Conservation (phyloP, 2,797 vertebrate species). For the Oreonectes daqikongensis region DNA sequence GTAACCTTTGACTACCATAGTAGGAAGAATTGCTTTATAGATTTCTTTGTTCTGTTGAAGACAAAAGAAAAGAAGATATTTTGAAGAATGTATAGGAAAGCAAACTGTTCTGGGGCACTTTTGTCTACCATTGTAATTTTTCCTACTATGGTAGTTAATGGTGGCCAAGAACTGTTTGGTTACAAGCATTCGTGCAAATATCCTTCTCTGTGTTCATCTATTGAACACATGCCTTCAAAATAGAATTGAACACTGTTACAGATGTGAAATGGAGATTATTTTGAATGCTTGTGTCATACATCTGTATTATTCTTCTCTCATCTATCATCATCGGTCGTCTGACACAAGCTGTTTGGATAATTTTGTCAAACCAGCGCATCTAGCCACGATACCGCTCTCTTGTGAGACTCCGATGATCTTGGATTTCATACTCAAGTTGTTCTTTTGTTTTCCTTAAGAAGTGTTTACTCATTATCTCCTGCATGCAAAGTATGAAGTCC, state of each 20-base stretch:
- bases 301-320: constrained; percentile 40
- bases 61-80: too few species aligned
- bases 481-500: constrained; percentile 53
- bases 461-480: constrained; percentile 55
- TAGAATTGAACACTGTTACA: constrained; percentile 28
- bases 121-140: too few species aligned
- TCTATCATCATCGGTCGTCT: constrained; percentile 47
- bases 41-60: too few species aligned
- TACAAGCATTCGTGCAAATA: too few species aligned
- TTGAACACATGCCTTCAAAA: neutral
- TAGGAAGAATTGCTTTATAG: too few species aligned
- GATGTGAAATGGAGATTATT: constrained; percentile 49
- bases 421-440: constrained; percentile 37
- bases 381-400: constrained; percentile 28
- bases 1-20: too few species aligned
- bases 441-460: constrained; percentile 27
- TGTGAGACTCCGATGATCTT: constrained; percentile 46
- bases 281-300: constrained; percentile 5
- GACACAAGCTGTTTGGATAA: constrained; percentile 38
- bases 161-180: too few species aligned
- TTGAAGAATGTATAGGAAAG: too few species aligned
- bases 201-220: too few species aligned
- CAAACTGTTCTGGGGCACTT: too few species aligned
- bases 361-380: constrained; percentile 18
- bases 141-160: too few species aligned